Conservation (phyloP, 2,113 vertebrate species). For the Lycaon pictus region DNA sequence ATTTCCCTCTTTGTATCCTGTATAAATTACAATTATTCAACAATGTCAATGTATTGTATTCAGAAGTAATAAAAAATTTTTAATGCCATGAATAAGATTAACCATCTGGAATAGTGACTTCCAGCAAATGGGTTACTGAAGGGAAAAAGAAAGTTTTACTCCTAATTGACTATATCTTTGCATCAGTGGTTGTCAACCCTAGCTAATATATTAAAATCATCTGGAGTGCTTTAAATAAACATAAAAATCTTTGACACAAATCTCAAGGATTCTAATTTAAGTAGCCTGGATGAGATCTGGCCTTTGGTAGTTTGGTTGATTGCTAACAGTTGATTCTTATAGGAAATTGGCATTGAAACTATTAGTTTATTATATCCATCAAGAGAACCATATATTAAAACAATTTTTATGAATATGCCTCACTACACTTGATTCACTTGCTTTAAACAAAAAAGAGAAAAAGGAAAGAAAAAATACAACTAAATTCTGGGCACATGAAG, state of each 20-base stretch:
- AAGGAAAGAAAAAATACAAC: neutral
- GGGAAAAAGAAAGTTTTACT: neutral
- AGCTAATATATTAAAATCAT: neutral
- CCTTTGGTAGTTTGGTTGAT: neutral
- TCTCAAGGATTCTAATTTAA: neutral
- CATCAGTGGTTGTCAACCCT: neutral
- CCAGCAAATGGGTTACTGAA: neutral
- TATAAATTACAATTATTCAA: neutral
- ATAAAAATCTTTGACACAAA: neutral
- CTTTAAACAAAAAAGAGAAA: neutral
- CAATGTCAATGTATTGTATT: neutral
- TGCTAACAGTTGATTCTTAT: neutral
- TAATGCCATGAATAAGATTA: neutral
- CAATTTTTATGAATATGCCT: slow-evolving; percentile 28
- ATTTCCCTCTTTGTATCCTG: neutral
- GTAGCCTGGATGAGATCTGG: neutral
- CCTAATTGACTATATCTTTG: neutral
- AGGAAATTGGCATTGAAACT: neutral
- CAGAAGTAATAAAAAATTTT: slow-evolving; percentile 34
- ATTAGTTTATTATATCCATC: neutral
- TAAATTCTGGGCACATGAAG: neutral
- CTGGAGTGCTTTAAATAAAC: neutral
- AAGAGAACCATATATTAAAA: slow-evolving; percentile 11
- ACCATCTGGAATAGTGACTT: neutral
- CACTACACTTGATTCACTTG: neutral